phyloP scores from a whole-genome alignment of 2,888 invertebrate genomes.

The Dermolepida albohirtum region DNA sequence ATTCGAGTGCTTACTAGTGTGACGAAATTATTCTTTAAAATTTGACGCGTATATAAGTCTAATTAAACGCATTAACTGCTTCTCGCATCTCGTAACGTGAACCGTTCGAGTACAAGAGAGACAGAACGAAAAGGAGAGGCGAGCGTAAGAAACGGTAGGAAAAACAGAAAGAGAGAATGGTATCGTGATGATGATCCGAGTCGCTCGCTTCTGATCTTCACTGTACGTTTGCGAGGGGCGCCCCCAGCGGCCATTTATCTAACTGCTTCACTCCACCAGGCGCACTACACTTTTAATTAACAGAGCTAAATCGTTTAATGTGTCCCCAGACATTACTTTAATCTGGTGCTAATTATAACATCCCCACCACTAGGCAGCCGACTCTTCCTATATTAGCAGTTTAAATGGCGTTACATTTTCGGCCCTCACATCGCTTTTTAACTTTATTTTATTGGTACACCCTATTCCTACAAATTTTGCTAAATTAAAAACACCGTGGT shows the following conservation, averaged over 20 bases:
- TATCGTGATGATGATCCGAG: not conserved
- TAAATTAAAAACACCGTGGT: too few species aligned
- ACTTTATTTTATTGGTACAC: not conserved
- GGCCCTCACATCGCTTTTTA: conserved; percentile 22
- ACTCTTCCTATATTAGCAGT: conserved; percentile 39
- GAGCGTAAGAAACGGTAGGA: conserved; percentile 1
- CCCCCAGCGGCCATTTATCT: conserved; percentile 62
- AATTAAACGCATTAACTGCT: conserved; percentile 11
- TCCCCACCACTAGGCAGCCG: conserved; percentile 54
- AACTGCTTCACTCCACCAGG: conserved; percentile 54
- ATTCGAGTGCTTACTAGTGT: not conserved
- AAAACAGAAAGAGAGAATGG: conserved; percentile 17
- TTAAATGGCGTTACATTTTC: conserved; percentile 12
- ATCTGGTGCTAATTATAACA: conserved; percentile 74
- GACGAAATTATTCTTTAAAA: conserved; percentile 37
- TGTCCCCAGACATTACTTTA: conserved; percentile 74
- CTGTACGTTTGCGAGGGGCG: conserved; percentile 33
- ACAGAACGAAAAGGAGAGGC: not conserved
- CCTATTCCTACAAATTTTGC: too few species aligned
- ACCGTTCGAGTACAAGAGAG: not conserved
- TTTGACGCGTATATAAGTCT: conserved; percentile 27
- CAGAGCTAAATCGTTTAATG: conserved; percentile 69
- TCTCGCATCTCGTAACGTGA: not conserved
- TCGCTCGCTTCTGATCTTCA: conserved; percentile 36
- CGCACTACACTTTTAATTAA: conserved; percentile 68